Evolutionary conservation across 2,797 vertebrate species (phyloP), one percentile per base, ranked within the genome.

Genomic region (Pithecia hirsuta): DNA sequence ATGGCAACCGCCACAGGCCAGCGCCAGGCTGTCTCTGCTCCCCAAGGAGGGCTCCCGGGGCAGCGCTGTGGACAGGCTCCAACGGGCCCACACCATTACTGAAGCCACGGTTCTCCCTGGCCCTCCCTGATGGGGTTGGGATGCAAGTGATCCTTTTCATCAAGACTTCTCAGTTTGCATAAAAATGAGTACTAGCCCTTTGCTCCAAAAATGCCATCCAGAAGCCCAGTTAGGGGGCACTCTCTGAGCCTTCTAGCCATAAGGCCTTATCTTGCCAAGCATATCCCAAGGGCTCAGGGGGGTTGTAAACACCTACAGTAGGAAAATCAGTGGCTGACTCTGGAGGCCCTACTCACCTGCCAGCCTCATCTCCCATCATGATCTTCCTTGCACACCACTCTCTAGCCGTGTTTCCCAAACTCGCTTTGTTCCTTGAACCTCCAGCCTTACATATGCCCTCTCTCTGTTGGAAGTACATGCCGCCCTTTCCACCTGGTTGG

Each of bases 271-370:
- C 10, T 72, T 48, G 33, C 80, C 13, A 5, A 39, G n/a, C 39
- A 75, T 52, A 30, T 1, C 13, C 26, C 17, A 15, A 4, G 55
- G 39, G 19, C n/a, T 33, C 19, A 5, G 14, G 2, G 14, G 44
- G 41, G 44, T 10, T 44, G 44, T 24, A 14, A 55, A 13, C 0
- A 1, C 59, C 19, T 22, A 50, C 7, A 14, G 26, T 0, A 0
- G 48, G 4, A 33, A n/a, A 55, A 55, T 30, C 11, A 5, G 46
- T 33, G 3, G 11, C 0, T 44, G 52, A 50, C 52, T 1, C 2
- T 4, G 57, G 33, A 61, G 17, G 19, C 55, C 14, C 10, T 39
- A 0, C 20, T n/a, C 79, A 13, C n/a, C 67, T 0, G 1, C 61
- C 59, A 22, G 67, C 44, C 44, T 70, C 48, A 5, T 48, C 48